Evolutionary conservation across 2,113 vertebrate species (phyloP).

Genomic region (Hymenochirus boettgeri): DNA sequence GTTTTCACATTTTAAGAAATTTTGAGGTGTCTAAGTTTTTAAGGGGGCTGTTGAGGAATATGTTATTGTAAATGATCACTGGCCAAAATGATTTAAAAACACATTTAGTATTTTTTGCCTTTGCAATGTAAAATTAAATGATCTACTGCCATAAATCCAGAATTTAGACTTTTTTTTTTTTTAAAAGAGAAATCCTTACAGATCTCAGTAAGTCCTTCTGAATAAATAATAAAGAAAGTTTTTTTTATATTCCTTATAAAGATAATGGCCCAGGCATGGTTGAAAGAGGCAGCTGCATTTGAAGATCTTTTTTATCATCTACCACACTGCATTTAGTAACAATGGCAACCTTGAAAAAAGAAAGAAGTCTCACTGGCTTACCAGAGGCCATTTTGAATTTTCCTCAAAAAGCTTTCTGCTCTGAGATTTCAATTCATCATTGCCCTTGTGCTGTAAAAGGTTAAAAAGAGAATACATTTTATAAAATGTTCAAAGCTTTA

Average conservation of each 20-base stretch:
- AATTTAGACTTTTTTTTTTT: too few species aligned
- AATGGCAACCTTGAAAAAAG: neutral
- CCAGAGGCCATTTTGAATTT: slow-evolving; percentile 32
- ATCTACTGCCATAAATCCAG: too few species aligned
- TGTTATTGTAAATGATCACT: too few species aligned
- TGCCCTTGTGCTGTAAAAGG: slow-evolving; percentile 30
- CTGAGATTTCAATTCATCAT: slow-evolving; percentile 12
- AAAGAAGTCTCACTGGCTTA: slow-evolving; percentile 6
- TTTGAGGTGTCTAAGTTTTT: neutral
- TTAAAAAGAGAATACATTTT: slow-evolving; percentile 29
- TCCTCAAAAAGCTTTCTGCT: slow-evolving; percentile 4
- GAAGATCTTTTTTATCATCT: neutral
- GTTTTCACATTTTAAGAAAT: neutral
- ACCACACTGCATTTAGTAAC: neutral
- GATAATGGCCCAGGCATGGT: slow-evolving; percentile 51
- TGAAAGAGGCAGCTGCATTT: slow-evolving; percentile 43
- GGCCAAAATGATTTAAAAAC: too few species aligned
- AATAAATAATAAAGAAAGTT: slow-evolving; percentile 54
- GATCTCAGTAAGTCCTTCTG: slow-evolving; percentile 55
- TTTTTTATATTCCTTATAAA: slow-evolving; percentile 55
- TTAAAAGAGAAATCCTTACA: slow-evolving; percentile 57
- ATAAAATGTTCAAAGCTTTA: slow-evolving; percentile 10
- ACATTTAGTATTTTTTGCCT: too few species aligned
- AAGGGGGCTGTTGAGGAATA: neutral
- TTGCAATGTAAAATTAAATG: too few species aligned